A percentile compares a stretch with the other conserved stretches of the same genome.
phyloP scores from a whole-genome alignment of 2,113 vertebrate genomes.

The Caretta caretta region DNA sequence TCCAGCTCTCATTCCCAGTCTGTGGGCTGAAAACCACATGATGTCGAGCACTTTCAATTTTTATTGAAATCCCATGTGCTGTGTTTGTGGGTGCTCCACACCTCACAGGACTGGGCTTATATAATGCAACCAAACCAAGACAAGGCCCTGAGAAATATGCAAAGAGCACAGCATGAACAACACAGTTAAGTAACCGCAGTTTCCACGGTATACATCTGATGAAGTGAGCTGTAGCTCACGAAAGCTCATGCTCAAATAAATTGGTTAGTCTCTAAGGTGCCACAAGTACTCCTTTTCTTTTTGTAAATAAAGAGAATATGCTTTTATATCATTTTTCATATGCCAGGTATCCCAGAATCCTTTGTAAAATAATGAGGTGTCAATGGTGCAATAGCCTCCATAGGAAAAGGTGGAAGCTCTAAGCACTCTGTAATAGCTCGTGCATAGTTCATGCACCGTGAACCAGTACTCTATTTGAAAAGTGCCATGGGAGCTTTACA shows the following conservation, averaged over 20 bases:
- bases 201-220: too few relatives aligned
- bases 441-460: neutral
- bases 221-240: too few relatives aligned
- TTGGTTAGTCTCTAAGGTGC: too few relatives aligned
- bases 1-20: neutral
- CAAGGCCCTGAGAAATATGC: neutral
- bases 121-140: neutral
- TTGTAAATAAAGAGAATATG: neutral
- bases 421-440: neutral
- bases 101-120: neutral
- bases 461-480: neutral
- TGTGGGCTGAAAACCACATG: too few relatives aligned
- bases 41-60: too few relatives aligned
- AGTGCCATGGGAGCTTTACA: neutral
- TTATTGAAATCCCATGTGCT: neutral
- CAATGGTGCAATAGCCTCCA: neutral
- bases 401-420: neutral
- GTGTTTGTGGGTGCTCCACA: neutral
- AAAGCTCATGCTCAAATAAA: too few relatives aligned
- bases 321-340: neutral
- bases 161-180: neutral
- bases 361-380: neutral
- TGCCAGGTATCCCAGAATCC: neutral
- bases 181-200: neutral
- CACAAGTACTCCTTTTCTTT: too few relatives aligned